Evolutionary conservation across 1,140 invertebrate species (phyloP).

Genomic region (Drosophila rufa): DNA sequence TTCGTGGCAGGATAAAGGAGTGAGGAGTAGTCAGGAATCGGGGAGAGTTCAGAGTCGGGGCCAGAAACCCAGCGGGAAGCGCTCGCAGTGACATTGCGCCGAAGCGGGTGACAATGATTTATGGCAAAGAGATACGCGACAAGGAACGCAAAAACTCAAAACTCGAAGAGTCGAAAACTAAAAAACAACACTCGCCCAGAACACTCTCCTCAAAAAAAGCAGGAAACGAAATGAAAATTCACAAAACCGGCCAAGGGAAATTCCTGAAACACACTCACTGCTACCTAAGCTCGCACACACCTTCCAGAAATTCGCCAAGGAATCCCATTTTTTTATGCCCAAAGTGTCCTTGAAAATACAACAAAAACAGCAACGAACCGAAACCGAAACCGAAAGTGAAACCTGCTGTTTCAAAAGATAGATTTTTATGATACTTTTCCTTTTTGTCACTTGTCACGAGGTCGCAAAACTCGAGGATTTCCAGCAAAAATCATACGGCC

Average conservation of each 20-base stretch:
- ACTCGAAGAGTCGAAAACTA: constrained; percentile 56
- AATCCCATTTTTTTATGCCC: constrained; percentile 56
- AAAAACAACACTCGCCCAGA: constrained; percentile 35
- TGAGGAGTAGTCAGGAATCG: constrained; percentile 4
- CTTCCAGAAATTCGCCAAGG: constrained; percentile 38
- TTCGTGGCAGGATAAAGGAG: constrained; percentile 35
- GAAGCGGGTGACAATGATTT: constrained; percentile 85
- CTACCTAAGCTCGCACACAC: constrained; percentile 53
- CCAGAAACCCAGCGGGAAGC: constrained; percentile 76
- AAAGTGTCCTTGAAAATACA: constrained; percentile 74
- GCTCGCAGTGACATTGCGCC: constrained; percentile 82
- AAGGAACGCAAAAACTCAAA: constrained; percentile 75
- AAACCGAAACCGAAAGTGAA: constrained; percentile 59
- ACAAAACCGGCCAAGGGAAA: constrained; percentile 22
- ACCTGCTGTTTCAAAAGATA: constrained; percentile 55
- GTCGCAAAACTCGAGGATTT: constrained; percentile 48
- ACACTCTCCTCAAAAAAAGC: constrained; percentile 28
- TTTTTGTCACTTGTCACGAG: constrained; percentile 61
- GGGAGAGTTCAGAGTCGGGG: constrained; percentile 37
- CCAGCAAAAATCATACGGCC: constrained; percentile 57
- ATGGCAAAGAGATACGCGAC: constrained; percentile 84
- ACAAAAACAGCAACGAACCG: constrained; percentile 35
- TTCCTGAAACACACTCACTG: constrained; percentile 12
- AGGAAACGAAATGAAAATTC: constrained; percentile 30
- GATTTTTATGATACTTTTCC: constrained; percentile 39